Percentiles rank a stretch among this genome's conserved stretches.
These are phyloP conservation scores for Lagocephalus sceleratus DNA, from an alignment of 2,797 vertebrate species.

Conservation along the genomic window DNA sequence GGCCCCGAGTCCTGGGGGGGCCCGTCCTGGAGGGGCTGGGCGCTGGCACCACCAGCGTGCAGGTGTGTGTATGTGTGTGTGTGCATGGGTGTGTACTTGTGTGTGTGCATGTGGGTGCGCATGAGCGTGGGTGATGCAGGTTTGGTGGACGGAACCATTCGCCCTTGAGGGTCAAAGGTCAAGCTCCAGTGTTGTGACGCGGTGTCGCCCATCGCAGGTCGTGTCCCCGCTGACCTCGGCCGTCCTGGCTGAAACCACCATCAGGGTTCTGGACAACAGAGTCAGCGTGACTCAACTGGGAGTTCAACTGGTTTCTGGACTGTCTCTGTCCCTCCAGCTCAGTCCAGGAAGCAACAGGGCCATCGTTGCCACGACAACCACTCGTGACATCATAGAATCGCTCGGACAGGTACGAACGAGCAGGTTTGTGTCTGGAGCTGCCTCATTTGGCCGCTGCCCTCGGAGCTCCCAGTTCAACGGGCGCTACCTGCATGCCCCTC, in stretches of 20 bases:
- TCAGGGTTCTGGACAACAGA: slow-evolving; percentile 88
- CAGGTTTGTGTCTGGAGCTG: slow-evolving; percentile 10
- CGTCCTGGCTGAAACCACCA: slow-evolving; percentile 83
- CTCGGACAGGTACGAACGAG: slow-evolving; percentile 56
- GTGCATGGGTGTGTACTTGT: slow-evolving; percentile 5
- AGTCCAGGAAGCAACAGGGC: slow-evolving; percentile 84
- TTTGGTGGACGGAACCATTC: no score
- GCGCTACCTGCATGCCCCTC: no score
- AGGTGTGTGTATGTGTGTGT: slow-evolving; percentile 68
- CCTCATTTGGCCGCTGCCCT: slow-evolving; percentile 32
- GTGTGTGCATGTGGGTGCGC: slow-evolving; percentile 2
- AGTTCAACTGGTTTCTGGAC: slow-evolving; percentile 86
- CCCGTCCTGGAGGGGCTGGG: slow-evolving; percentile 81
- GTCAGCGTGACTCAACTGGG: slow-evolving; percentile 88
- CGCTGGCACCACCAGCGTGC: slow-evolving; percentile 84
- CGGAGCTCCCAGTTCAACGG: no score
- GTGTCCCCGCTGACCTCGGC: slow-evolving; percentile 84
- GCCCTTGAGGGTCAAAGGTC: no score
- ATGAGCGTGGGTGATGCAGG: no score
- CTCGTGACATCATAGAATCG: slow-evolving; percentile 73
- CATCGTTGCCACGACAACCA: slow-evolving; percentile 82
- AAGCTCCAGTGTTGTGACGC: no score
- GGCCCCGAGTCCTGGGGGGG: slow-evolving; percentile 81
- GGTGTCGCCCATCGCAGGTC: slow-evolving; percentile 71
- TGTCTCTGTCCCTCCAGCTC: slow-evolving; percentile 86